Conservation (phyloP, 2,888 invertebrate species). For the Sphaerophoria taeniata region DNA sequence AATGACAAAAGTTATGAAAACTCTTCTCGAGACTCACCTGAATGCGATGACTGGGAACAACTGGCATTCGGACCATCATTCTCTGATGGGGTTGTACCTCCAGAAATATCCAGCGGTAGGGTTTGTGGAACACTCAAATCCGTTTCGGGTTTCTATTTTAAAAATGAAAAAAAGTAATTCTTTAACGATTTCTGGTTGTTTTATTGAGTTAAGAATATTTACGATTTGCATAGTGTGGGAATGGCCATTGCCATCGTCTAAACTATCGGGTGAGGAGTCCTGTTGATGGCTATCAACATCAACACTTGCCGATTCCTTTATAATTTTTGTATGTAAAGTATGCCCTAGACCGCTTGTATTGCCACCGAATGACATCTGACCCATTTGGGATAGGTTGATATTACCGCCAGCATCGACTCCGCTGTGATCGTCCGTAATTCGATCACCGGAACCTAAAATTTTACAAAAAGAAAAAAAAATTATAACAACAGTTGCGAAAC, state of each 20-base stretch:
- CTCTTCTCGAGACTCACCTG: constrained; percentile 78
- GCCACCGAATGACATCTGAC: constrained; percentile 83
- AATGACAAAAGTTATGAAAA: constrained; percentile 5
- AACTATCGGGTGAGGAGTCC: constrained; percentile 84
- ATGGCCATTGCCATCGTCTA: constrained; percentile 83
- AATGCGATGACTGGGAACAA: constrained; percentile 81
- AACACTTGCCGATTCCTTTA: constrained; percentile 83
- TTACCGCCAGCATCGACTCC: constrained; percentile 81
- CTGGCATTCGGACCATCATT: constrained; percentile 81
- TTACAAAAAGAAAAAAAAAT: neutral
- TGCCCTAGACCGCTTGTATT: constrained; percentile 82
- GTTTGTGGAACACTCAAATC: constrained; percentile 82
- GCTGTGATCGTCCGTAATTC: constrained; percentile 83
- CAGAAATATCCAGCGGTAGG: constrained; percentile 83
- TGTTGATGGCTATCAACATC: constrained; percentile 84
- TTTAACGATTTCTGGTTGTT: neutral
- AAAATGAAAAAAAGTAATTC: constrained; percentile 72
- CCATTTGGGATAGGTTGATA: constrained; percentile 83
- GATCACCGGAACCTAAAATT: constrained; percentile 83
- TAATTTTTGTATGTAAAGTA: constrained; percentile 81
- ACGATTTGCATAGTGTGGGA: constrained; percentile 83
- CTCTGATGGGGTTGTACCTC: constrained; percentile 82
- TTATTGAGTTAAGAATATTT: constrained; percentile 29
- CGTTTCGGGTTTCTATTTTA: constrained; percentile 81
- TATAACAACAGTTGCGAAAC: constrained; percentile 37